Base-by-base conservation (phyloP, 2,888 invertebrate species). In the Steinernema scapterisci region DNA sequence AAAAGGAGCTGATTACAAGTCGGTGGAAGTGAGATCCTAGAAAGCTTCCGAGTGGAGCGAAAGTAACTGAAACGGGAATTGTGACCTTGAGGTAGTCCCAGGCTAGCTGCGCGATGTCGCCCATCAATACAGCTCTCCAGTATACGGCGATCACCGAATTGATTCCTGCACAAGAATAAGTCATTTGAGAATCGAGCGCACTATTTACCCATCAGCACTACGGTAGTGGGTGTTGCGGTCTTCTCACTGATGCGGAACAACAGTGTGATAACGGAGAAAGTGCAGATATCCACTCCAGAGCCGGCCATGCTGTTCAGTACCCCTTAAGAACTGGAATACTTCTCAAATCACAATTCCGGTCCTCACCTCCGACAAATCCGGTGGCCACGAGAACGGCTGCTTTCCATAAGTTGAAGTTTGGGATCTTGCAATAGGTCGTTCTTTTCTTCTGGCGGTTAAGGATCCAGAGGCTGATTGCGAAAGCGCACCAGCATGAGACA, bases 401-500 rank as follows among this genome's bases (percentile, higher is more conserved):
- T 70, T 82, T 84, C 82, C 82, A 83, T 23, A 72, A 75, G 51
- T 63, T 70, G 45, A 81, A 78, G 23, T 77, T 74, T 1, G 78
- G 79, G n/a, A 81, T 81, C 25, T 78, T 72, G 25, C 75, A 77
- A 31, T 63, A 63, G 11, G 63, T 63, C 1, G 63, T 77, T 7
- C 83, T 73, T 52, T 85, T 71, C 73, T 78, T 78, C 31, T 81
- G 76, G 0, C 74, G 76, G 73, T 85, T 85, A 23, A 84, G 78
- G 11, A 85, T 75, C 70, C 81, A 82, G 7, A 86, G 77, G 7
- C 84, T 83, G 19, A 83, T 80, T 1, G 86, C 87, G 75, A 88
- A 87, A 0, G 87, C 78, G 19, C 83, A 82, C 87, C 87, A 87
- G 23, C 88, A 82, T 1, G 86, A 83, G 16, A 88, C 87, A 77